A percentile compares a stretch with the other conserved stretches of the same genome.
phyloP scores from a whole-genome alignment of 2,797 vertebrate genomes.

The Lepus townsendii region DNA sequence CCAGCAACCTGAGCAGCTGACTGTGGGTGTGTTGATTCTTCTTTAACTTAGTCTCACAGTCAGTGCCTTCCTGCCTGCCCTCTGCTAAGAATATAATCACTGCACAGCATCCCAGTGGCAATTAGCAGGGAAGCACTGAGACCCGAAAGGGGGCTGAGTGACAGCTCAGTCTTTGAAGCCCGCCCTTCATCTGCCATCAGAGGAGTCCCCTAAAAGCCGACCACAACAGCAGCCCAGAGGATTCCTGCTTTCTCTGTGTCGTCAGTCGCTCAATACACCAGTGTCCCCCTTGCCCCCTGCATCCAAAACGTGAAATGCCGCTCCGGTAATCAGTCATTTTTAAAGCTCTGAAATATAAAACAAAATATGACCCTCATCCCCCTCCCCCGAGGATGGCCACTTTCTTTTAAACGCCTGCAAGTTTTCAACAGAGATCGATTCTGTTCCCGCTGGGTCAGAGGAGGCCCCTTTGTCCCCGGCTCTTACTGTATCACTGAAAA shows the following conservation, averaged over 20 bases:
- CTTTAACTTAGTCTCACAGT: not conserved
- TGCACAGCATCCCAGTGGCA: slow-evolving; percentile 15
- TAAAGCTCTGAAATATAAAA: slow-evolving; percentile 41
- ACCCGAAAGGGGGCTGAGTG: slow-evolving; percentile 28
- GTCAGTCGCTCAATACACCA: not conserved
- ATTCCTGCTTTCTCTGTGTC: accelerated
- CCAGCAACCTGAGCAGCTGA: too few species aligned
- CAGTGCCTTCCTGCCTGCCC: slow-evolving; percentile 41
- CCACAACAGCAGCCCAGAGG: not conserved
- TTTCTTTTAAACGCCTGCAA: not conserved
- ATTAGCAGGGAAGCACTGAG: slow-evolving; percentile 70
- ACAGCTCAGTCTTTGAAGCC: not conserved
- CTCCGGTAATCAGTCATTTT: slow-evolving; percentile 49
- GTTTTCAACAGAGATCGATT: slow-evolving; percentile 65
- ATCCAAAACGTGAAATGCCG: not conserved
- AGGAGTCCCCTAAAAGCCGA: slow-evolving; percentile 49
- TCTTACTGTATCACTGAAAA: not conserved
- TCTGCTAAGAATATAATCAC: slow-evolving; percentile 64
- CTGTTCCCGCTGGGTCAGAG: slow-evolving; percentile 17
- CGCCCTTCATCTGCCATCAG: slow-evolving; percentile 50
- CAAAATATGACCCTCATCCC: not conserved
- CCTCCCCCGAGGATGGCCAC: not conserved
- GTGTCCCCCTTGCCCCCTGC: not conserved
- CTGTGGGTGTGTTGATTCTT: not conserved
- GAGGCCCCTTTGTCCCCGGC: not conserved